A percentile compares a stretch with the other conserved stretches of the same genome.
phyloP scores from a whole-genome alignment of 2,888 invertebrate species.

The Acleris sparsana region DNA sequence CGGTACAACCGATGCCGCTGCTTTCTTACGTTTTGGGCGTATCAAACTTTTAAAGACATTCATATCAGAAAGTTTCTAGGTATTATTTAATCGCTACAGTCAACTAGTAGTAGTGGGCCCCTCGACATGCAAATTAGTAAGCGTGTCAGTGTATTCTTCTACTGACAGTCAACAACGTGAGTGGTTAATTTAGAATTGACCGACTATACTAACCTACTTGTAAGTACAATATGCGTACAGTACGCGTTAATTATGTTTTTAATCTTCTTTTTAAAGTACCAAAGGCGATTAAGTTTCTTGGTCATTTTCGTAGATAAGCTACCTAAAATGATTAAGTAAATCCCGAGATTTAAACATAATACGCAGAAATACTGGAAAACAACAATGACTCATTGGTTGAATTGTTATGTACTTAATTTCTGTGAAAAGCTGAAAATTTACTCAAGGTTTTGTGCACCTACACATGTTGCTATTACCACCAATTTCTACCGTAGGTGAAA shows the following conservation, averaged over 20 bases:
- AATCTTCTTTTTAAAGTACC: not conserved
- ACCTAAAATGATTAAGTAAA: not conserved
- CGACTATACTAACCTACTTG: too few relatives aligned
- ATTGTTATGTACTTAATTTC: too few relatives aligned
- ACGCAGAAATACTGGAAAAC: not conserved
- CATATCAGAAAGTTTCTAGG: not conserved
- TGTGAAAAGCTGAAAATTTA: too few relatives aligned
- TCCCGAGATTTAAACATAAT: not conserved
- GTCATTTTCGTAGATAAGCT: not conserved
- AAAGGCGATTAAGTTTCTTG: not conserved
- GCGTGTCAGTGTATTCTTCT: conserved; percentile 8
- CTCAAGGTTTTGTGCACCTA: too few relatives aligned
- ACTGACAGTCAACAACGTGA: too few relatives aligned
- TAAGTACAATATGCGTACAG: too few relatives aligned
- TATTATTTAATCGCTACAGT: too few relatives aligned
- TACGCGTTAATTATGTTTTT: not conserved
- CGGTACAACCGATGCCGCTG: not conserved
- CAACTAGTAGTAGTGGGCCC: too few relatives aligned
- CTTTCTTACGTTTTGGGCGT: not conserved
- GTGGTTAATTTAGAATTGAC: too few relatives aligned
- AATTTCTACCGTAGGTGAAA: too few relatives aligned
- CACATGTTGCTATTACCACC: too few relatives aligned
- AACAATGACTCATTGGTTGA: conserved; percentile 5
- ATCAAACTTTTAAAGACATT: not conserved
- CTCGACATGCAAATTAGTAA: not conserved